A percentile compares a stretch with the other conserved stretches of the same genome.
Evolutionary conservation across 2,113 vertebrate species (phyloP).

Genomic region (Psettodes erumei): DNA sequence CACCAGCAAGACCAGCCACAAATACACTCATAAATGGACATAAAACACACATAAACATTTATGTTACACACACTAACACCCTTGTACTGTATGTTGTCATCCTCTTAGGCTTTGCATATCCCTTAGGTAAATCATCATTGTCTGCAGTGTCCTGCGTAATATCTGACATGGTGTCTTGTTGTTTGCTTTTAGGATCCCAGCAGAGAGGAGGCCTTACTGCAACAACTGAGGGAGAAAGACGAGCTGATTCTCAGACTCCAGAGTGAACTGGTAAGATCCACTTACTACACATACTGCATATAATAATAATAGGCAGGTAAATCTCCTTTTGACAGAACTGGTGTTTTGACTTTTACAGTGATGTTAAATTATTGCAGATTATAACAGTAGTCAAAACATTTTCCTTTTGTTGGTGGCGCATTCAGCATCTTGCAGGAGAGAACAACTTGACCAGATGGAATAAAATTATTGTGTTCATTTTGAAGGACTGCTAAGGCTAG

Average conservation of each 20-base stretch:
- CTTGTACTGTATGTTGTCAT: conserved; percentile 31
- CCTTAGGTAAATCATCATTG: conserved; percentile 47
- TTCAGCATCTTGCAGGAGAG: not conserved
- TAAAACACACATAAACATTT: conserved; percentile 41
- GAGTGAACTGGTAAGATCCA: conserved; percentile 90
- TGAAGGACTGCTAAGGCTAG: not conserved
- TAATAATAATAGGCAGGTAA: not conserved
- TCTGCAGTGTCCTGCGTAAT: conserved; percentile 33
- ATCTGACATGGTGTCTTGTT: conserved; percentile 43
- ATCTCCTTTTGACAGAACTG: not conserved
- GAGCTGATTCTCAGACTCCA: conserved; percentile 92
- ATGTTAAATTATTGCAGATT: not conserved
- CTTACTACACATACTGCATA: not conserved
- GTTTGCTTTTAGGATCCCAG: conserved; percentile 87
- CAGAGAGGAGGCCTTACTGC: conserved; percentile 92
- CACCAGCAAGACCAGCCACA: conserved; percentile 19
- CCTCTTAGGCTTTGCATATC: conserved; percentile 24
- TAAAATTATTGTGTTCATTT: not conserved
- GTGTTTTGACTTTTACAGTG: not conserved
- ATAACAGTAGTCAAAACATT: not conserved
- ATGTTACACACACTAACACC: conserved; percentile 1
- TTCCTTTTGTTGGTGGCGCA: not conserved
- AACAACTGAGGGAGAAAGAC: conserved; percentile 93
- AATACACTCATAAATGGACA: conserved; percentile 52
- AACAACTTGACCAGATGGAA: not conserved